Percentiles rank a stretch among this genome's conserved stretches.
Evolutionary conservation across 2,113 vertebrate species (phyloP).

Genomic region (Neotoma lepida): DNA sequence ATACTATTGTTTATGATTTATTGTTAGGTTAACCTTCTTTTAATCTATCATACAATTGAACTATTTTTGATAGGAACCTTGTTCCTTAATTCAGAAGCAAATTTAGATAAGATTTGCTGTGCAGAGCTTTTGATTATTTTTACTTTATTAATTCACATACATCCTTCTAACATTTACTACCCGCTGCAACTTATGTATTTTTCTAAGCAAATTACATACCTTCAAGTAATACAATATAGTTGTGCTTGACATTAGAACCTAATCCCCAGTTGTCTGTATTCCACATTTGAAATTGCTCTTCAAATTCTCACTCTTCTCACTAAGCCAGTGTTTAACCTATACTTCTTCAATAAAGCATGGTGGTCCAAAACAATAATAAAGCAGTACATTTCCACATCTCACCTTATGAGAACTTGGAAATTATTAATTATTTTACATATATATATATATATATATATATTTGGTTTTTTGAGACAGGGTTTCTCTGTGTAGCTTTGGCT

Average conservation of each 20-base stretch:
- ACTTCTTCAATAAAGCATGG: background rate
- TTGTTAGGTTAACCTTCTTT: background rate
- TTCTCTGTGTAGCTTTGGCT: too few relatives aligned
- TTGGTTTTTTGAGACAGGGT: too few relatives aligned
- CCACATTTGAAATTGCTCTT: background rate
- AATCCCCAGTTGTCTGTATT: background rate
- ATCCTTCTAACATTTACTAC: background rate
- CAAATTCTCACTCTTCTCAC: background rate
- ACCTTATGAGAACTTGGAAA: background rate
- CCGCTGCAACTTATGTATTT: background rate
- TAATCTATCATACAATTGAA: background rate
- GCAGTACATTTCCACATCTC: background rate
- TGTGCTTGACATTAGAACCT: background rate
- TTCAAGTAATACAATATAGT: background rate
- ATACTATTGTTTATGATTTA: background rate
- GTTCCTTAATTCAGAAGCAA: background rate
- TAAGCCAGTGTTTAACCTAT: background rate
- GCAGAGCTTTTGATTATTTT: background rate
- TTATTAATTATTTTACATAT: background rate
- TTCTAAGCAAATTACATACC: background rate
- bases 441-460: too few relatives aligned
- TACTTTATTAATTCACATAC: background rate
- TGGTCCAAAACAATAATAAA: constrained; percentile 1
- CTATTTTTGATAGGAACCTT: background rate
- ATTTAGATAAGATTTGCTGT: background rate